These are phyloP conservation scores for Lipophrys pholis DNA, from an alignment of 2,113 vertebrate genomes.

Conservation along the genomic window DNA sequence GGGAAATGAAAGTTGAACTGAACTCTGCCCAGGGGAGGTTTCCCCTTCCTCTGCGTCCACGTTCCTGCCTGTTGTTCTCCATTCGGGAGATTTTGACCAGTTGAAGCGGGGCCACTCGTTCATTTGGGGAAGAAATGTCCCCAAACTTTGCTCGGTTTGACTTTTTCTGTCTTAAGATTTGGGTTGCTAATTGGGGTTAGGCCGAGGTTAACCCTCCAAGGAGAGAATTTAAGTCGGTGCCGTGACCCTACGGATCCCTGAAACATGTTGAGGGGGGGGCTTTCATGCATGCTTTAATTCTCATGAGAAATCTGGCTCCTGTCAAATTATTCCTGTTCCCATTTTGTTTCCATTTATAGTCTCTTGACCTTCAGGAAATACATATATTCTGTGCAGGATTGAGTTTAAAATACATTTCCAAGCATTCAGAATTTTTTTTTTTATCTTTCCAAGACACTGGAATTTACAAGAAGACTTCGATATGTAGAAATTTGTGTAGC, in stretches of 20 bases:
- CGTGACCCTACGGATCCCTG: neutral
- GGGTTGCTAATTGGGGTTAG: slow-evolving; percentile 65
- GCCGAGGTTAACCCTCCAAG: slow-evolving; percentile 17
- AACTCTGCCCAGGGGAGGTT: slow-evolving; percentile 30
- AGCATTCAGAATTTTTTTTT: too few species aligned
- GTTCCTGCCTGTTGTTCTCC: neutral
- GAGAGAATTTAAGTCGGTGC: slow-evolving; percentile 10
- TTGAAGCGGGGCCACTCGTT: slow-evolving; percentile 5
- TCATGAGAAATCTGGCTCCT: neutral
- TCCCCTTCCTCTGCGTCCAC: slow-evolving; percentile 18
- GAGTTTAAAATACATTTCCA: too few species aligned
- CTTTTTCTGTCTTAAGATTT: slow-evolving; percentile 31
- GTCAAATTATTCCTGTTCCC: neutral
- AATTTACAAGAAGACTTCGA: too few species aligned
- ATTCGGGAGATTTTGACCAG: slow-evolving; percentile 30
- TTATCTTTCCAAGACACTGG: too few species aligned
- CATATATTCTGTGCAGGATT: neutral
- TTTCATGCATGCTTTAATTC: neutral
- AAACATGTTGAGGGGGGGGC: neutral
- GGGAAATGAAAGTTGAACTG: slow-evolving; percentile 62
- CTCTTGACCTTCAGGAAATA: neutral
- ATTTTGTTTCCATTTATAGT: neutral
- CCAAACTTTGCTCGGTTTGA: neutral
- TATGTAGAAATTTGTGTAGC: too few species aligned
- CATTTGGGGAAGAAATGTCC: slow-evolving; percentile 52